These are phyloP conservation scores for Drosophila birchii DNA, from an alignment of 2,888 invertebrate species.

Conservation along the genomic window DNA sequence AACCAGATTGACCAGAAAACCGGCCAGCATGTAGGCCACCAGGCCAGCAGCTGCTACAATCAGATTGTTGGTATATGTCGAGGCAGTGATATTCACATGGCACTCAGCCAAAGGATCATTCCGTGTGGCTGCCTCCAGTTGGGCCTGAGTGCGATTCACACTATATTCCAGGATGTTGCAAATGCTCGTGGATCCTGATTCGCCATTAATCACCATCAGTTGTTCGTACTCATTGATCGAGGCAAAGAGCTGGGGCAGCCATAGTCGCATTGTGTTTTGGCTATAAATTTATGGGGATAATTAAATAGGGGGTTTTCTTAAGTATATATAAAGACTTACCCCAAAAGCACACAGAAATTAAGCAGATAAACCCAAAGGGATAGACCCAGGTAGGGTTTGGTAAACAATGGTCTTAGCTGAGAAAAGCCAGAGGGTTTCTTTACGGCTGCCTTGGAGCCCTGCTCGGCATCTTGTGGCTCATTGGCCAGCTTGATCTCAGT, in stretches of 20 bases:
- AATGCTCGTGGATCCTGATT: slow-evolving; percentile 42
- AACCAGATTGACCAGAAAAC: slow-evolving; percentile 85
- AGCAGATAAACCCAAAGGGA: slow-evolving; percentile 88
- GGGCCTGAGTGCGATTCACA: slow-evolving; percentile 72
- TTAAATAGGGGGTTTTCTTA: too few species aligned
- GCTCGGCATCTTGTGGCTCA: slow-evolving; percentile 28
- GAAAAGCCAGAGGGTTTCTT: slow-evolving; percentile 85
- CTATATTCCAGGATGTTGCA: slow-evolving; percentile 78
- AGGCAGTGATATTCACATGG: slow-evolving; percentile 85
- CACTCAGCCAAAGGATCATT: slow-evolving; percentile 32
- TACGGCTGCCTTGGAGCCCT: slow-evolving; percentile 9
- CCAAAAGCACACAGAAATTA: slow-evolving; percentile 88
- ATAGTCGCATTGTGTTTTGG: slow-evolving; percentile 91
- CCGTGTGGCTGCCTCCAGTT: slow-evolving; percentile 33
- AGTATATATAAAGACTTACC: slow-evolving; percentile 85
- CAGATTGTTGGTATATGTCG: slow-evolving; percentile 89
- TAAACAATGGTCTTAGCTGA: slow-evolving; percentile 89
- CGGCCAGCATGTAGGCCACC: slow-evolving; percentile 87
- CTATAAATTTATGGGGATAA: slow-evolving; percentile 82
- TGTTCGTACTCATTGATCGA: slow-evolving; percentile 86
- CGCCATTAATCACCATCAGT: slow-evolving; percentile 55
- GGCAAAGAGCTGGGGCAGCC: slow-evolving; percentile 93
- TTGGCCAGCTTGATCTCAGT: slow-evolving; percentile 17
- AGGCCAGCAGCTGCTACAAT: slow-evolving; percentile 88
- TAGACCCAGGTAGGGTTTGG: slow-evolving; percentile 87